Evolutionary conservation across 2,113 vertebrate species (phyloP), one percentile per base, ranked within the genome.

Genomic region (Cochlearius cochlearius): DNA sequence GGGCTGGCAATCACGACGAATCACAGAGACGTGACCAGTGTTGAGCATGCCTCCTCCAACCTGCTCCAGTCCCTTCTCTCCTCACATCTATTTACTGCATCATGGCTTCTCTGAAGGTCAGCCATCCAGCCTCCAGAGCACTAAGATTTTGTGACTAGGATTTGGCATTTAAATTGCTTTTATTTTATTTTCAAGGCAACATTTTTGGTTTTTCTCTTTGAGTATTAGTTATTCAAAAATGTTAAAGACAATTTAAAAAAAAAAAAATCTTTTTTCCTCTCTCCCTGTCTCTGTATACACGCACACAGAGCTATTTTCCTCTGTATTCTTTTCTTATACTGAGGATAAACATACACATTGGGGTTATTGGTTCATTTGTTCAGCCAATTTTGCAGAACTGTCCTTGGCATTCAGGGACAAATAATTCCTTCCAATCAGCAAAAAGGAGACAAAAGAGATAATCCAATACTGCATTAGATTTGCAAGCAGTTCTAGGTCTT

Each of bases 391-490:
- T 94, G 59, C 52, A 90, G 81, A 96, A 86, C 71, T 86, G 87
- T 87, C 94, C 95, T 94, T 94, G 90, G 69, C 60, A 88, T 88
- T 90, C 34, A 73, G 90, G 86, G 79, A 92, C 52, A 91, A 88
- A 93, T 78, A 77, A 74, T 91, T 93, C 88, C 94, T 88, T 77
- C 87, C 68, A 92, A 94, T 94, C 85, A 97, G 91, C 90, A 94
- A 88, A 97, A 94, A 75, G 39, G 68, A 94, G 81, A 95, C 89
- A 91, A 94, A 94, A 94, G 59, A 89, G 80, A 97, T 96, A 95
- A 96, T 90, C 62, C 77, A 95, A 76, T 90, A 90, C 45, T 47
- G 86, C 55, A n/a, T 72, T 91, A 85, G 84, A 88, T 95, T 94
- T 91, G 91, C 62, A 75, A 97, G 95, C 27, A 72, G 62, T 91